Evolutionary conservation across 2,888 invertebrate species (phyloP), one percentile per base, ranked within the genome.

Genomic region (Agrotis segetum): DNA sequence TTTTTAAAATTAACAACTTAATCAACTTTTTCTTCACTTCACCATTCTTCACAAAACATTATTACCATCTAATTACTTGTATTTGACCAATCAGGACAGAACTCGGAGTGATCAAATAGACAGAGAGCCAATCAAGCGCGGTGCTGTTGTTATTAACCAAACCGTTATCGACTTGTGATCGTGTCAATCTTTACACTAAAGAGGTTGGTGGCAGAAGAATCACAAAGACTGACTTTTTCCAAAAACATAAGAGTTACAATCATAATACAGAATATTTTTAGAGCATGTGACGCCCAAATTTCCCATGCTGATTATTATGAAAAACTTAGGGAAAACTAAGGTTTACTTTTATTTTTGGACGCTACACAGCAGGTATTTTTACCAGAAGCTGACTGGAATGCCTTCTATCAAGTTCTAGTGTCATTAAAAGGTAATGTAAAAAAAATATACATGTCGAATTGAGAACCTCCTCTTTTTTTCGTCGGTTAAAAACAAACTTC

Each of bases 91-190:
- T 77, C 77, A 55, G n/a, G 14, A 19, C n/a, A 46, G 77, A 24
- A 13, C 24, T n/a, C 58, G 11, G 58, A 50, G 50, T 67, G 50
- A 72, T 79, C 67, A 78, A 72, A 78, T 66, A 72, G 47, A 59
- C 50, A 44, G 63, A 50, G 65, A 62, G 11, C 62, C 49, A 79
- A 82, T 78, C 73, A 77, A 65, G 52, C 47, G 55, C 11, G 29
- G 58, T 68, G 58, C 71, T 60, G 71, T 64, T 71, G 79, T 79
- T 71, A 77, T 71, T 79, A 67, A 67, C 53, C 46, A 50, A 63
- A 77, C 82, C 72, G 79, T 79, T 78, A 82, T 78, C 24, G 65
- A 72, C 52, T 50, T 55, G 58, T 58, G 66, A 58, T 68, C 50
- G 52, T 19, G 73, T 72, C 40, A 29, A 62, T 81, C 40, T 58